phyloP scores from a whole-genome alignment of 2,113 vertebrate species.

The Hyla sarda region DNA sequence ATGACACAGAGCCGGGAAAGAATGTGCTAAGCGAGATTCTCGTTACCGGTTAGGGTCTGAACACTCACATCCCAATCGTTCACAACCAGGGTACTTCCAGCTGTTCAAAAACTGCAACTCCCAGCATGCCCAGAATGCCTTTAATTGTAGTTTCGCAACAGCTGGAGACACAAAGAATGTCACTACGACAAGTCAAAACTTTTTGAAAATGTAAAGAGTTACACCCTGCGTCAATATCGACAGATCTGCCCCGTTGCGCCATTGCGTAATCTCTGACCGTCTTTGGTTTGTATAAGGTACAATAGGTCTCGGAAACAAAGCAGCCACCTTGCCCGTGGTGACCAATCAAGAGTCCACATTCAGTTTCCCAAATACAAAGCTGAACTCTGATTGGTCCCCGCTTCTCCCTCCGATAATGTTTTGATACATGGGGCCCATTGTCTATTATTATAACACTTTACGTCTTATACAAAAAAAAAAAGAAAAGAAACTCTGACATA shows the following conservation, averaged over 20 bases:
- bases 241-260: background rate
- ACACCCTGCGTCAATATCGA: background rate
- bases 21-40: too few relatives aligned
- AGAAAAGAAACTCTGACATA: constrained; percentile 7
- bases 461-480: constrained; percentile 11
- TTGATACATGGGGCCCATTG: background rate
- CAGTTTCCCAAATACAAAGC: background rate
- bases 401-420: background rate
- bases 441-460: background rate
- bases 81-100: too few relatives aligned
- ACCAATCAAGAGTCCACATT: background rate
- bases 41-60: too few relatives aligned
- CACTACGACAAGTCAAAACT: too few relatives aligned
- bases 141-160: too few relatives aligned
- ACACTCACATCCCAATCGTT: too few relatives aligned
- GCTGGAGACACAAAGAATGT: too few relatives aligned
- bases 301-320: background rate
- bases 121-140: too few relatives aligned
- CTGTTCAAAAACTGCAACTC: too few relatives aligned
- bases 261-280: background rate
- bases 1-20: too few relatives aligned
- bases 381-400: background rate
- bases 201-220: too few relatives aligned
- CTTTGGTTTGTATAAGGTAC: constrained; percentile 14
- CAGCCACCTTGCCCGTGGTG: background rate